These are phyloP conservation scores for Clarias fuscus DNA, from an alignment of 2,797 vertebrate genomes.

Conservation along the genomic window DNA sequence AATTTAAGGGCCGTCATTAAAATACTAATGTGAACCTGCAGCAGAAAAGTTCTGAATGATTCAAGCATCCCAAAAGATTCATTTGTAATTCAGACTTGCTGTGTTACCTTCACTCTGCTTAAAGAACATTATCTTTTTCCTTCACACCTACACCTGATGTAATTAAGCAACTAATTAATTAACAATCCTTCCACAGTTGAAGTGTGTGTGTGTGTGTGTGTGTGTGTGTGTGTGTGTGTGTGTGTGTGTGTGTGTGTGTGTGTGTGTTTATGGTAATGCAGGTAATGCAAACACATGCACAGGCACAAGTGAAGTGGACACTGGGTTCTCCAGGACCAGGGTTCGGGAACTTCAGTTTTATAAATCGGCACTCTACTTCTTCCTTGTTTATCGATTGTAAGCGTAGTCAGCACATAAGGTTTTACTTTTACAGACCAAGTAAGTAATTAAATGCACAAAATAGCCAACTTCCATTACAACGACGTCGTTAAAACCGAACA, in stretches of 20 bases:
- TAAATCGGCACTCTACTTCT: background rate
- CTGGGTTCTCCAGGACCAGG: background rate
- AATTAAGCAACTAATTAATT: constrained; percentile 6
- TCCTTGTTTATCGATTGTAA: constrained; percentile 6
- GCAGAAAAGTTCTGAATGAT: background rate
- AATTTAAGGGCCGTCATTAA: background rate
- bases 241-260: background rate
- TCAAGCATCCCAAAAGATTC: background rate
- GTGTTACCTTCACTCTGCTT: background rate
- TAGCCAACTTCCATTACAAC: constrained; percentile 15
- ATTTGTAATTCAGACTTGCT: background rate
- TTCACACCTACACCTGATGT: constrained; percentile 4
- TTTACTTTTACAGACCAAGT: constrained; percentile 1
- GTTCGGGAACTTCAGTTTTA: background rate
- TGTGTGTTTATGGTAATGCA: background rate
- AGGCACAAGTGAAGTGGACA: background rate
- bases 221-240: background rate
- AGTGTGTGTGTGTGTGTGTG: background rate
- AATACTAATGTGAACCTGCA: background rate
- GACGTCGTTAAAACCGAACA: background rate
- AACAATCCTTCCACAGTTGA: background rate
- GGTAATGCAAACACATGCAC: background rate
- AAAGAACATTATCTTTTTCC: background rate
- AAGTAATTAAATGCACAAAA: constrained; percentile 18
- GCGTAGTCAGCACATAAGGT: background rate